Evolutionary conservation across 2,113 vertebrate genomes (phyloP).

Genomic region (Microcebus griseorufus): DNA sequence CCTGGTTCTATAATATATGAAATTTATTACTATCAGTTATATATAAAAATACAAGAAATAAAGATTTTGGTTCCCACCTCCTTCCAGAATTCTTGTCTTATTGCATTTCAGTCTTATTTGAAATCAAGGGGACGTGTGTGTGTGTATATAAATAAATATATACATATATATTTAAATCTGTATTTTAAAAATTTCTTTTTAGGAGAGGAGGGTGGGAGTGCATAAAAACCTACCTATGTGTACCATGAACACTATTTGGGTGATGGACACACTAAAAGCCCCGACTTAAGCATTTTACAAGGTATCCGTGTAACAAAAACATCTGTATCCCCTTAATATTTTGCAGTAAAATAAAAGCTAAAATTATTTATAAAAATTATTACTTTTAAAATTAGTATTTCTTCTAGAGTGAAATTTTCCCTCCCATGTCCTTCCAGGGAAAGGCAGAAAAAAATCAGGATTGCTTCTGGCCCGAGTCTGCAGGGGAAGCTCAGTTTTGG

Average conservation of each 20-base stretch:
- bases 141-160: too few species aligned
- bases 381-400: not conserved
- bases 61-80: not conserved
- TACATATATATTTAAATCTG: too few species aligned
- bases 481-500: accelerated
- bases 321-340: too few species aligned
- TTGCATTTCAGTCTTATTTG: not conserved
- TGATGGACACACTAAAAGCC: too few species aligned
- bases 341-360: too few species aligned
- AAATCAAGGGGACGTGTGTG: not conserved
- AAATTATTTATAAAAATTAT: not conserved
- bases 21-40: too few species aligned
- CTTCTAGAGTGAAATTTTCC: not conserved
- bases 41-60: not conserved
- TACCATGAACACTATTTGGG: too few species aligned
- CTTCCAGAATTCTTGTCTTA: not conserved
- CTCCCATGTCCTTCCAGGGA: not conserved
- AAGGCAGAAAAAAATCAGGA: not conserved
- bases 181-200: too few species aligned
- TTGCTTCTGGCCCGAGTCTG: accelerated
- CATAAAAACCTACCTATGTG: too few species aligned
- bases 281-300: too few species aligned
- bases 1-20: not conserved
- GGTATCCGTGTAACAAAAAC: too few species aligned
- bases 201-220: too few species aligned